Base-by-base conservation (phyloP, 2,888 invertebrate species). In the Formica aserva region DNA sequence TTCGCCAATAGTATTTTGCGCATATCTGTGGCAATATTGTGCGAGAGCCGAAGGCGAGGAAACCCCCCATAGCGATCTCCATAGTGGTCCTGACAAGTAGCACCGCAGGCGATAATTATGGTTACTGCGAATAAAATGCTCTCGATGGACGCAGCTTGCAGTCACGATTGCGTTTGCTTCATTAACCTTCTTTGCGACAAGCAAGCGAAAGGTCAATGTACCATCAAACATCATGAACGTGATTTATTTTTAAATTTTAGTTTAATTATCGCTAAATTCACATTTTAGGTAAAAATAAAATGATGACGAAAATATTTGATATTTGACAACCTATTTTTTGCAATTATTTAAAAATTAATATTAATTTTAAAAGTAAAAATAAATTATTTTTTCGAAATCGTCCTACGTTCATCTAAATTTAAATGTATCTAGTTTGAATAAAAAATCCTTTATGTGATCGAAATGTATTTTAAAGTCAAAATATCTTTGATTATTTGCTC, bases 1-100 rank as follows among this genome's bases (percentile, higher is more conserved):
- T 82, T 85, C 82, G 87, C 83, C 88, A 85, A 90, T 91, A 89
- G 89, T 88, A 89, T 91, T 91, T 90, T 88, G 88, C 86, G 88
- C 87, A 87, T 89, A 89, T 86, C 87, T 85, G 80, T 82, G 66
- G 84, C 72, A 88, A 85, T 86, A 82, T 88, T 85, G 84, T 78
- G 48, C 85, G 75, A 90, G 81, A 85, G 55, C 26, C 13, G 48
- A 45, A 62, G 26, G 22, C 41, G 48, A 57, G 32, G 4, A 29
- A n/a, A 29, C 55, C 62, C 76, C 78, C 62, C 71, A 63, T 15
- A 26, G 72, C 29, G 74, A 60, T 29, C 5, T 6, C 15, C 38
- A 26, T 32, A 85, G 57, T 62, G 0, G 6, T 82, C 74, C 66
- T 87, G 82, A 86, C 76, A 85, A 88, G 83, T 84, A 76, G 85